These are phyloP conservation scores for Potamilus streckersoni DNA, from an alignment of 1,140 invertebrate genomes.

Conservation along the genomic window DNA sequence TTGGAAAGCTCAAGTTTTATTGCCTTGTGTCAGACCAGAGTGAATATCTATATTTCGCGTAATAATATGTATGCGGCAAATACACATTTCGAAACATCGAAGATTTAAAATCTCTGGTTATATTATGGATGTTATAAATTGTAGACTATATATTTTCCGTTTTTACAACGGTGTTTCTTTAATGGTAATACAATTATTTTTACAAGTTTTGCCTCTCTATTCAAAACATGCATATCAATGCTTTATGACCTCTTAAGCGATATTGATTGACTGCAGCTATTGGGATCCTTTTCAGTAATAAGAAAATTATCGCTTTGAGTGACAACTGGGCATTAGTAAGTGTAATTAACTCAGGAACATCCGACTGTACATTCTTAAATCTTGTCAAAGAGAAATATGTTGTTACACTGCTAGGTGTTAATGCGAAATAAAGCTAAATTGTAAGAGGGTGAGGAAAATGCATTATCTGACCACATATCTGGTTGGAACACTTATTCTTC, in stretches of 20 bases:
- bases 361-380: constrained; percentile 6
- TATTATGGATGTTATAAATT: constrained; percentile 5
- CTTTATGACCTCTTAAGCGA: not conserved
- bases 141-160: not conserved
- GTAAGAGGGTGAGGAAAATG: not conserved
- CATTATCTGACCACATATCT: constrained; percentile 11
- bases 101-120: not conserved
- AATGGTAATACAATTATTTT: not conserved
- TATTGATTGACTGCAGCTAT: constrained; percentile 1
- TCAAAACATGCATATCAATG: not conserved
- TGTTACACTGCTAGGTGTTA: constrained; percentile 4
- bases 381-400: constrained; percentile 10
- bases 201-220: too few relatives aligned
- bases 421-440: not conserved
- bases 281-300: not conserved
- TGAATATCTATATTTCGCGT: too few relatives aligned
- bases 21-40: not conserved
- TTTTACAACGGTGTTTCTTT: too few relatives aligned
- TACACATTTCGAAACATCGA: not conserved
- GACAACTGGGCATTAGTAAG: constrained; percentile 1
- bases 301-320: not conserved
- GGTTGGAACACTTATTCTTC: not conserved
- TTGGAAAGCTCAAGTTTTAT: constrained; percentile 4
- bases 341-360: constrained; percentile 7
- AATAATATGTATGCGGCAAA: not conserved